Evolutionary conservation across 2,888 invertebrate genomes (phyloP).

Genomic region (Hirtodrosophila duncani): DNA sequence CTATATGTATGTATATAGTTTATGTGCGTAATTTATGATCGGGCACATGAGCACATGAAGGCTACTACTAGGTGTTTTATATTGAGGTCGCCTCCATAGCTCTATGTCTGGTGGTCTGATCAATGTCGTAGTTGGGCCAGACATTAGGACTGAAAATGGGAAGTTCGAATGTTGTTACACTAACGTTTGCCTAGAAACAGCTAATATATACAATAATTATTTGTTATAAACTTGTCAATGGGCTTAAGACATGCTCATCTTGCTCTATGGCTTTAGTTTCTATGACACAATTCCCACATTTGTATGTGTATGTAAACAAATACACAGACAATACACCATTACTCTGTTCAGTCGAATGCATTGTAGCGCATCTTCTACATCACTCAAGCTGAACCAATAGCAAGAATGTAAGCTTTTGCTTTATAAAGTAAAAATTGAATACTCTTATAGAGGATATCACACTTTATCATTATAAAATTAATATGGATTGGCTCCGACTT

Average conservation of each 20-base stretch:
- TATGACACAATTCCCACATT: constrained; percentile 6
- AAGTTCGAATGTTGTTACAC: no score
- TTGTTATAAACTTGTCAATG: constrained; percentile 14
- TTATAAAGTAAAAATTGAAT: no score
- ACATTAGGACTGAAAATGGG: no score
- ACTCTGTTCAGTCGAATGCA: constrained; percentile 37
- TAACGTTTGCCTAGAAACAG: no score
- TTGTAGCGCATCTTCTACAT: constrained; percentile 40
- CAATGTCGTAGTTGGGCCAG: constrained; percentile 30
- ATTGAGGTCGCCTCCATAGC: constrained; percentile 26
- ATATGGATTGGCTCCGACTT: no score
- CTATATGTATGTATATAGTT: constrained; percentile 64
- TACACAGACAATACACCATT: constrained; percentile 13
- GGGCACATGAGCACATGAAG: constrained; percentile 34
- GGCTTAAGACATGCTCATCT: no score
- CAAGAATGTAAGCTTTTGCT: no score
- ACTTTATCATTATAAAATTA: no score
- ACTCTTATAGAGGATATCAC: no score
- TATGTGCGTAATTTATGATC: constrained; percentile 65
- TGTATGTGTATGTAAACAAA: neutral
- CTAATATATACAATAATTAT: no score
- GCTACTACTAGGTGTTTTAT: constrained; percentile 41
- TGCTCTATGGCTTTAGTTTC: no score
- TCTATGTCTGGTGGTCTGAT: constrained; percentile 47
- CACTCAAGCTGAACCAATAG: constrained; percentile 42